Conservation (phyloP, 2,888 invertebrate genomes). For the Metellina segmentata region DNA sequence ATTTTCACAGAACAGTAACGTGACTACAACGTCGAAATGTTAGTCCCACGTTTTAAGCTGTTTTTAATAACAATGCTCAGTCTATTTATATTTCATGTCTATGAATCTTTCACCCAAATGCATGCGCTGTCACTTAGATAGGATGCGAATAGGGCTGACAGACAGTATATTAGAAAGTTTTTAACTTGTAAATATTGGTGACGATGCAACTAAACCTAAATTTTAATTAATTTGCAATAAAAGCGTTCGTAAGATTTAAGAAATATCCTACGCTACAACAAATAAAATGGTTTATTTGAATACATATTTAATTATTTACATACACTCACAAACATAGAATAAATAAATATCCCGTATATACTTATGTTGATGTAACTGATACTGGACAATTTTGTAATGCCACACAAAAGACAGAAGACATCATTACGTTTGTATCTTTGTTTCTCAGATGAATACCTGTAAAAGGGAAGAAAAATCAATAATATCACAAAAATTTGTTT, state of each 20-base stretch:
- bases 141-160: too few species aligned
- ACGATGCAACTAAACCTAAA: too few species aligned
- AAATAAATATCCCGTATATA: slow-evolving; percentile 47
- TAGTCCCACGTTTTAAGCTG: too few species aligned
- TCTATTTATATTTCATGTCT: too few species aligned
- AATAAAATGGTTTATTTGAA: slow-evolving; percentile 43
- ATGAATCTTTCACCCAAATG: too few species aligned
- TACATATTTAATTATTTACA: slow-evolving; percentile 7
- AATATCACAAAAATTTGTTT: background rate
- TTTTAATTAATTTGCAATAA: too few species aligned
- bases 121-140: too few species aligned
- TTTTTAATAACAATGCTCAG: too few species aligned
- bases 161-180: too few species aligned
- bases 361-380: background rate
- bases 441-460: background rate
- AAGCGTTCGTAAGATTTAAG: background rate
- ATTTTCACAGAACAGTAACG: too few species aligned
- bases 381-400: slow-evolving; percentile 27
- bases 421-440: background rate
- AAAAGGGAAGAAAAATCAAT: background rate
- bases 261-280: slow-evolving; percentile 4
- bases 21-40: too few species aligned
- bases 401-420: slow-evolving; percentile 4
- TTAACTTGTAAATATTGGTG: too few species aligned
- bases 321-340: slow-evolving; percentile 52